phyloP scores from a whole-genome alignment of 2,888 invertebrate genomes.

The Pomacea canaliculata region DNA sequence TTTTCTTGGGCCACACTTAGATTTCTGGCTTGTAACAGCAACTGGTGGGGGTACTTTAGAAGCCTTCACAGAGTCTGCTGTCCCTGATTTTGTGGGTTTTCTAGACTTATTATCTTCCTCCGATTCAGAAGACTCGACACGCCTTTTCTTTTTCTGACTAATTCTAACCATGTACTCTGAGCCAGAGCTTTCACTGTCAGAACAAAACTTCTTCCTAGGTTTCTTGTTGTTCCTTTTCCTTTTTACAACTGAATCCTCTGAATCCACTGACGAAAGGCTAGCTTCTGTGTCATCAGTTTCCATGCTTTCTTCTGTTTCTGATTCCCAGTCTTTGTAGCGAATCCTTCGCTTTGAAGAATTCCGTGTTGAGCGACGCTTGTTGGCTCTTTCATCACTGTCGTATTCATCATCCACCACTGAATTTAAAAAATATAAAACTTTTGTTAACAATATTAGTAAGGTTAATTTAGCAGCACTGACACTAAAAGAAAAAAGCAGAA shows the following conservation, averaged over 20 bases:
- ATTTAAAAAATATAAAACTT: conserved; percentile 26
- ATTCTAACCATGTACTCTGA: conserved; percentile 20
- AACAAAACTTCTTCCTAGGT: conserved; percentile 11
- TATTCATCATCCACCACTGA: conserved; percentile 57
- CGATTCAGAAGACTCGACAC: conserved; percentile 12
- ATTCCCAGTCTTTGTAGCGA: conserved; percentile 49
- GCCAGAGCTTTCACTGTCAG: conserved; percentile 16
- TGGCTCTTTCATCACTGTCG: conserved; percentile 49
- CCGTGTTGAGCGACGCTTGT: conserved; percentile 41
- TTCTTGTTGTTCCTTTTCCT: conserved; percentile 3
- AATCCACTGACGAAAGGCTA: conserved; percentile 34
- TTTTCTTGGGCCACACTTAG: conserved; percentile 1
- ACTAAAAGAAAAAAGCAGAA: not conserved
- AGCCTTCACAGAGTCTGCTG: not conserved
- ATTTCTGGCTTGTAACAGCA: not conserved
- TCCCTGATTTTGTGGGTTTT: not conserved
- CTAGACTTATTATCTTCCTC: conserved; percentile 3
- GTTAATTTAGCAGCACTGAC: not conserved
- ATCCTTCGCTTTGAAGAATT: conserved; percentile 41
- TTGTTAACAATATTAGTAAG: not conserved
- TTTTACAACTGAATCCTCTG: conserved; percentile 13
- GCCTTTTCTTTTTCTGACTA: conserved; percentile 9
- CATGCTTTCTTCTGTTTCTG: conserved; percentile 44
- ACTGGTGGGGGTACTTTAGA: not conserved
- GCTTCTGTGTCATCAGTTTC: conserved; percentile 41